Evolutionary conservation across 2,888 invertebrate species (phyloP).

Genomic region (Polietes domitor): DNA sequence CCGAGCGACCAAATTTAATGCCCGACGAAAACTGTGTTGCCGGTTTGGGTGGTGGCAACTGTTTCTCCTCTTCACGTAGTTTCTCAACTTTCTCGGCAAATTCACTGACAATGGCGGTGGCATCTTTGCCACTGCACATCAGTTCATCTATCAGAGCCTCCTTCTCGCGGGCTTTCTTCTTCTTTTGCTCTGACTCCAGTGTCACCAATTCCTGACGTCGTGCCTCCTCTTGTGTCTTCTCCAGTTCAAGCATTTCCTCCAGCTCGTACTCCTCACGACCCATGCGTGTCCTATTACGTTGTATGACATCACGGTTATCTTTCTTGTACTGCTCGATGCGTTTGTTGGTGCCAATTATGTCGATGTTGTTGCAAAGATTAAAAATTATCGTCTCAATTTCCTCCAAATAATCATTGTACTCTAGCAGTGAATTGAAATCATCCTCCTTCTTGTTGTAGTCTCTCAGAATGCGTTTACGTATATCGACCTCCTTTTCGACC

Average conservation of each 20-base stretch:
- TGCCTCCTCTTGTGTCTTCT: constrained; percentile 89
- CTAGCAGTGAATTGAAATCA: constrained; percentile 91
- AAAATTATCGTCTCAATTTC: constrained; percentile 95
- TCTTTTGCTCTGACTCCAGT: constrained; percentile 86
- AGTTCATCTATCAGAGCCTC: constrained; percentile 97
- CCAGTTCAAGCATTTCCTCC: constrained; percentile 91
- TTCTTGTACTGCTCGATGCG: constrained; percentile 94
- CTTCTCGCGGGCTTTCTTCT: constrained; percentile 91
- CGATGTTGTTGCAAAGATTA: constrained; percentile 94
- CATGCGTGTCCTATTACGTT: constrained; percentile 89
- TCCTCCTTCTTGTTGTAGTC: constrained; percentile 98
- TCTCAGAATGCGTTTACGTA: constrained; percentile 91
- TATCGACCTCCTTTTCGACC: constrained; percentile 99
- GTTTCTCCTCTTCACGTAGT: constrained; percentile 83
- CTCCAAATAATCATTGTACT: constrained; percentile 98
- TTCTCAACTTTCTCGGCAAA: constrained; percentile 88
- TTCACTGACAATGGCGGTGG: constrained; percentile 91
- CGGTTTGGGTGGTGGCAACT: constrained; percentile 77
- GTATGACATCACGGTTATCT: constrained; percentile 92
- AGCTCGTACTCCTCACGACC: constrained; percentile 92
- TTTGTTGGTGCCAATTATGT: constrained; percentile 93
- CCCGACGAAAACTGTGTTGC: constrained; percentile 92
- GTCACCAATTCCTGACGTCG: constrained; percentile 87
- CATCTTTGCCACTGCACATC: constrained; percentile 95
- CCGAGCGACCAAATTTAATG: constrained; percentile 88